phyloP scores from a whole-genome alignment of 1,140 invertebrate genomes.

The Apis laboriosa region DNA sequence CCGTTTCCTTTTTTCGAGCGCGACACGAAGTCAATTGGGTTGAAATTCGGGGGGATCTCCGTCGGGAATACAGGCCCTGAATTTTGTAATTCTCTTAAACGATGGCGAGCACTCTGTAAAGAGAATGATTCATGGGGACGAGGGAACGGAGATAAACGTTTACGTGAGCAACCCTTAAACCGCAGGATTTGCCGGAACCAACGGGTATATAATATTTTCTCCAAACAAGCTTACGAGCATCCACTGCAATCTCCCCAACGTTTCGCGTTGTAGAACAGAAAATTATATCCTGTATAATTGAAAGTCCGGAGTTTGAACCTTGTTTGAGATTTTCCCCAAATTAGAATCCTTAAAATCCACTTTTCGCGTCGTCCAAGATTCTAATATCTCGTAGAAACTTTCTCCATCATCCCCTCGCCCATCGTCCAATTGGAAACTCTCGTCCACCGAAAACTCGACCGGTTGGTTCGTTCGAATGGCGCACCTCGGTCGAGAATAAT shows the following conservation, averaged over 20 bases:
- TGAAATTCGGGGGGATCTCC: neutral
- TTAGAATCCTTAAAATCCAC: no score
- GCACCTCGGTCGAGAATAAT: neutral
- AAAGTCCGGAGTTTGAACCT: neutral
- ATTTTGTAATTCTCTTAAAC: slow-evolving; percentile 6
- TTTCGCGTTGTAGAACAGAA: neutral
- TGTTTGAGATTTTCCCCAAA: no score
- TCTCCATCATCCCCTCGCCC: neutral
- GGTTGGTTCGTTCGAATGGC: neutral
- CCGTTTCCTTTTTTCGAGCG: no score
- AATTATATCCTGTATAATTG: neutral
- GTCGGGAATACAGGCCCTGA: no score
- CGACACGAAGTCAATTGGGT: neutral
- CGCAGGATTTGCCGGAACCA: neutral
- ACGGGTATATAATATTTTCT: slow-evolving; percentile 2
- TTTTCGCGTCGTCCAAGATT: neutral
- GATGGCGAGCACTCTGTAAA: neutral
- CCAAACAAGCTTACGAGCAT: neutral
- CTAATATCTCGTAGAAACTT: neutral
- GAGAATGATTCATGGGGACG: neutral
- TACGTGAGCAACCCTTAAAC: slow-evolving; percentile 16
- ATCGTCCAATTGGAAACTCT: neutral
- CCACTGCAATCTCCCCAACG: no score
- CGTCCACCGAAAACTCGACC: neutral
- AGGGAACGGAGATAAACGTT: neutral